These are phyloP conservation scores for Labia minor DNA, from an alignment of 2,888 invertebrate species.

Conservation along the genomic window DNA sequence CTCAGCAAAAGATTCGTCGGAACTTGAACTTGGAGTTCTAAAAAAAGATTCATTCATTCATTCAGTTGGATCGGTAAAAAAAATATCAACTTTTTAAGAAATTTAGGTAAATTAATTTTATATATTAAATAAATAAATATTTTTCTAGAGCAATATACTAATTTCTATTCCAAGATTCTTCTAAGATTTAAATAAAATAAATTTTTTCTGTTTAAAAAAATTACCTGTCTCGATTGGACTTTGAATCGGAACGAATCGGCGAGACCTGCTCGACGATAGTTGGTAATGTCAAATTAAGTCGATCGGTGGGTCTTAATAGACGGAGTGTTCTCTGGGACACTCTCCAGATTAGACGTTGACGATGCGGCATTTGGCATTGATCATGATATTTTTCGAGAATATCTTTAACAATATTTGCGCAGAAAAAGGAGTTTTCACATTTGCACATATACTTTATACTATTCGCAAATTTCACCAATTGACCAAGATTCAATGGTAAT, in stretches of 20 bases:
- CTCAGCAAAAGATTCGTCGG: neutral
- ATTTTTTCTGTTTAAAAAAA: neutral
- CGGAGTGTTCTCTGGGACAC: conserved; percentile 62
- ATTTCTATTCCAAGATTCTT: too few relatives aligned
- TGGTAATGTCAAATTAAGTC: conserved; percentile 57
- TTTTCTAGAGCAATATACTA: too few relatives aligned
- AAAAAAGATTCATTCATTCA: neutral
- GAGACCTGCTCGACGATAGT: conserved; percentile 57
- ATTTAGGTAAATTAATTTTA: neutral
- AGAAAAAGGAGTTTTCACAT: conserved; percentile 52
- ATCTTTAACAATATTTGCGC: conserved; percentile 50
- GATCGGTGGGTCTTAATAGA: conserved; percentile 61
- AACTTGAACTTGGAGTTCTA: conserved; percentile 1
- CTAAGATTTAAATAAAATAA: neutral
- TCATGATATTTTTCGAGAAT: conserved; percentile 63
- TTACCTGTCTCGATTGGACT: neutral
- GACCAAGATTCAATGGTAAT: conserved; percentile 40
- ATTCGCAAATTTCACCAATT: conserved; percentile 57
- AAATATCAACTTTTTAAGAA: neutral
- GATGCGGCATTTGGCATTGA: conserved; percentile 51
- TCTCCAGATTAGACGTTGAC: conserved; percentile 66
- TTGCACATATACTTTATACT: conserved; percentile 61
- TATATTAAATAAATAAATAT: neutral
- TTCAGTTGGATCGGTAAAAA: neutral
- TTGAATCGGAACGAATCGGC: neutral